phyloP scores from a whole-genome alignment of 2,797 vertebrate species.

The Telmatherina bonti region DNA sequence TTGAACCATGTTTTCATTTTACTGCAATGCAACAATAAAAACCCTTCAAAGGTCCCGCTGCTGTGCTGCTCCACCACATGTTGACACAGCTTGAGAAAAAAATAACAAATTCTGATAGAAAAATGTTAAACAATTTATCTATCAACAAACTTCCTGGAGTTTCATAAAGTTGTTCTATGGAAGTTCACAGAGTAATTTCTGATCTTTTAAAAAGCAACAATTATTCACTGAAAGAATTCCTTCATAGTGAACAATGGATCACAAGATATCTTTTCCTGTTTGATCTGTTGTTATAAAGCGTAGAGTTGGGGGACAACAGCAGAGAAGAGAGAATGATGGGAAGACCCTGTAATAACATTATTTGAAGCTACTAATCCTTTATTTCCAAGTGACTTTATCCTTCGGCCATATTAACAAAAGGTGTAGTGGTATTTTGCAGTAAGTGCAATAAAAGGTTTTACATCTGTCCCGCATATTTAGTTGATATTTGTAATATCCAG shows the following conservation, averaged over 20 bases:
- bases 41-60: background rate
- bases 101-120: background rate
- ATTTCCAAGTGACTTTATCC: no score
- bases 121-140: background rate
- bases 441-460: no score
- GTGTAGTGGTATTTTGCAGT: no score
- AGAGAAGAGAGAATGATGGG: no score
- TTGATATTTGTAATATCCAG: no score
- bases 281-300: no score
- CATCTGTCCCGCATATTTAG: no score
- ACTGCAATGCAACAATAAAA: background rate
- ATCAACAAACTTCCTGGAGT: background rate
- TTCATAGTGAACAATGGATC: background rate
- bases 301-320: no score
- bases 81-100: constrained; percentile 3
- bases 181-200: background rate
- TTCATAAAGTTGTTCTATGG: background rate
- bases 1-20: background rate
- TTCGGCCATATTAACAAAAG: no score
- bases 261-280: no score
- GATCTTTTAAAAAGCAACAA: background rate
- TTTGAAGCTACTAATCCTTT: no score
- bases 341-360: no score
- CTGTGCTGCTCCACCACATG: background rate
- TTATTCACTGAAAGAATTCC: background rate